Base-by-base conservation (phyloP, 2,113 vertebrate species). In the Brachypodius melanocephalos region DNA sequence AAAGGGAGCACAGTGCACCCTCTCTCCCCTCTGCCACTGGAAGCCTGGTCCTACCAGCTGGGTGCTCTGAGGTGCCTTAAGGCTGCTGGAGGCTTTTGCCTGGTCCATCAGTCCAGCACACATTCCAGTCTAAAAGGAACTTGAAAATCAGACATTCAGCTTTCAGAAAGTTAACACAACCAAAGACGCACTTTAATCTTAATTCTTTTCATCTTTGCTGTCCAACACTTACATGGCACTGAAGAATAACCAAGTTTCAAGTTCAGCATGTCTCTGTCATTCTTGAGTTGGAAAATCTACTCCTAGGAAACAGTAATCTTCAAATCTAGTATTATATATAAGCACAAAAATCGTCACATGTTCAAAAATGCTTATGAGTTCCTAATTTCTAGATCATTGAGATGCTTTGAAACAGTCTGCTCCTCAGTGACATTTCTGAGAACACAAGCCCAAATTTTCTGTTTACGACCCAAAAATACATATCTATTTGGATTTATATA, bases 201-300 rank as follows among this genome's bases (percentile, higher is more conserved):
- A 21, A 65, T 38, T 61, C 38, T 78, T 81, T 71, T 43, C 6
- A 67, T 16, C 73, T 62, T 74, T 62, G 24, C 51, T 55, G 46
- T 31, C 49, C 45, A 65, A 18, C 17, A 14, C 7, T 46, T 2
- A 0, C 0, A n/a, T 10, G 6, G 32, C 32, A 77, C 4, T 46
- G 43, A 89, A 49, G 52, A 85, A 71, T 5, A 57, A 45, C 17
- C 6, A 57, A 45, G 19, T 72, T 83, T 68, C 71, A 85, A 68
- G 38, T 45, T 86, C 32, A 62, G 51, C n/a, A 38, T 10, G 8
- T 71, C 49, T 31, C 51, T 62, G 17, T 86, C 14, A 28, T 25
- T 6, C 3, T 12, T 36, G 29, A 85, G 68, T 9, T n/a, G 36
- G n/a, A 81, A 90, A 67, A 71, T 74, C 19, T 48, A 13, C 36